Evolutionary conservation across 2,797 vertebrate species (phyloP).

Genomic region (Pelobates cultripes): DNA sequence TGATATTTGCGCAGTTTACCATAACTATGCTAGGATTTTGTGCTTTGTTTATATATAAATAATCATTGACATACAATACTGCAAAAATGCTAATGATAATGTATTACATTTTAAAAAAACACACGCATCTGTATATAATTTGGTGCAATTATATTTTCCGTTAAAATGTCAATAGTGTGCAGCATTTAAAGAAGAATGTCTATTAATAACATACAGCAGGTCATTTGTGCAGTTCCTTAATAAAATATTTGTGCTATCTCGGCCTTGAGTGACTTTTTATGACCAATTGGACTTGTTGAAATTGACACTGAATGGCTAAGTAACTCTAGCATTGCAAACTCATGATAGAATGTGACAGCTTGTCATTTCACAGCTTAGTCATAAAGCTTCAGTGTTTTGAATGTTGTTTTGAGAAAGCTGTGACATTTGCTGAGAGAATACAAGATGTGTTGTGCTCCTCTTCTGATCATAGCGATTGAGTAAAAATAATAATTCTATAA

Average conservation of each 20-base stretch:
- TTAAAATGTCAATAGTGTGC: background rate
- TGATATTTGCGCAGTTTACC: too few species aligned
- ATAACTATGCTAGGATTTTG: too few species aligned
- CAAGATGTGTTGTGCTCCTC: background rate
- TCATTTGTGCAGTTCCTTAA: background rate
- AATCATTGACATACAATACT: too few species aligned
- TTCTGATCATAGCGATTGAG: background rate
- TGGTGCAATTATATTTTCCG: background rate
- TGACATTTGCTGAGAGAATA: background rate
- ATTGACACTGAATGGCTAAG: background rate
- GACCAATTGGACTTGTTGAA: background rate
- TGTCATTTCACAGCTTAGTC: constrained; percentile 25
- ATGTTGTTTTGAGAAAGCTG: background rate
- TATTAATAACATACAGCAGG: background rate
- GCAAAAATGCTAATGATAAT: too few species aligned
- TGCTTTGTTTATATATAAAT: too few species aligned
- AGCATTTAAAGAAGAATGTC: background rate
- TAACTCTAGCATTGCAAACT: background rate
- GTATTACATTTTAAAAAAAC: too few species aligned
- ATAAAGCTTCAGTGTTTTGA: constrained; percentile 1
- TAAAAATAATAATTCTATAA: too few species aligned
- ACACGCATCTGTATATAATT: too few species aligned
- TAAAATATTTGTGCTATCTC: background rate
- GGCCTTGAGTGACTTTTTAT: background rate
- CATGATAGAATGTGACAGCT: constrained; percentile 26